Conservation (phyloP, 1,140 invertebrate species). For the Pogonus chalceus region DNA sequence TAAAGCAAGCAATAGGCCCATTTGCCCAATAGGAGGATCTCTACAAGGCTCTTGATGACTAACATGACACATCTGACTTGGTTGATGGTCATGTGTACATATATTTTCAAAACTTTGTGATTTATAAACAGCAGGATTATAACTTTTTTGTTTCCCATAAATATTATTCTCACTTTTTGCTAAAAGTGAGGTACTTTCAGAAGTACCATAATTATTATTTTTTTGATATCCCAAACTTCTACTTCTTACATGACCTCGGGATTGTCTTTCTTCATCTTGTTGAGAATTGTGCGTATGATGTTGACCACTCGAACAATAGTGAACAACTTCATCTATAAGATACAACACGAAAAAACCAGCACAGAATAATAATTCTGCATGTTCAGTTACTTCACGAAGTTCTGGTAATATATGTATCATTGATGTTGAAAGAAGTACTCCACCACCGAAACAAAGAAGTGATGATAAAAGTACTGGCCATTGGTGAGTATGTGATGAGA, state of each 20-base stretch:
- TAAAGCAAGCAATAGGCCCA: constrained; percentile 58
- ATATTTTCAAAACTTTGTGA: constrained; percentile 20
- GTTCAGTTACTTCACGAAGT: constrained; percentile 36
- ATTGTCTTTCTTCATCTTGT: background rate
- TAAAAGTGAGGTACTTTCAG: constrained; percentile 26
- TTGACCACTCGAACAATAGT: constrained; percentile 44
- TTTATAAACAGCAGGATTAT: constrained; percentile 21
- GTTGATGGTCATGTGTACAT: constrained; percentile 36
- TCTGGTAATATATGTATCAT: constrained; percentile 77
- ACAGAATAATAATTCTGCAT: constrained; percentile 61
- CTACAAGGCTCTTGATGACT: constrained; percentile 49
- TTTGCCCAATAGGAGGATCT: constrained; percentile 41
- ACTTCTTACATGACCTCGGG: background rate
- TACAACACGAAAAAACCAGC: constrained; percentile 72
- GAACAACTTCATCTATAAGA: constrained; percentile 64
- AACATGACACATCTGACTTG: constrained; percentile 50
- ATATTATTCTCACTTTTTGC: constrained; percentile 3
- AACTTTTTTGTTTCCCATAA: constrained; percentile 14
- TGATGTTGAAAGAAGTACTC: constrained; percentile 73
- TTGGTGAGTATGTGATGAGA: constrained; percentile 42
- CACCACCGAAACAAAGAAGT: constrained; percentile 72
- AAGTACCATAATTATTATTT: constrained; percentile 23
- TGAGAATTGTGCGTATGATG: background rate
- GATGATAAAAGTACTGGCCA: constrained; percentile 51
- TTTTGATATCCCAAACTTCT: background rate